Base-by-base conservation (phyloP, 2,797 vertebrate species). In the Ptychobarbus kaznakovi region DNA sequence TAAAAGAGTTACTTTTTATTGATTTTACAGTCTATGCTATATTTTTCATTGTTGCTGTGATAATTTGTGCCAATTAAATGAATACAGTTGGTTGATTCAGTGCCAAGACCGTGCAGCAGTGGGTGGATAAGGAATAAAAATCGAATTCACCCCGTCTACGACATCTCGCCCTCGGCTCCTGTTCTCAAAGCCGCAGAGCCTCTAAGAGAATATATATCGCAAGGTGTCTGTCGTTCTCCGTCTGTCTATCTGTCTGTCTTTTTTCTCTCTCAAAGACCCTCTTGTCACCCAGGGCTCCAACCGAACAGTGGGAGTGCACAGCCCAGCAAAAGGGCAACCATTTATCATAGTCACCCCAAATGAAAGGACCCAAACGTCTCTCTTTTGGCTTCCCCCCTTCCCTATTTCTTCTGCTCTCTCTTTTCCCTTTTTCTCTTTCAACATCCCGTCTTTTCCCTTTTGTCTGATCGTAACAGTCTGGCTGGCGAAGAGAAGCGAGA, bases 291-390 rank as follows among this genome's bases (percentile, higher is more conserved):
- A 92, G 93, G 95, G 94, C 94, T 96, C 95, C 94, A 93, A 95
- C 93, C 94, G 93, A 95, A 92, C 90, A 92, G 93, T 94, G 94
- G 95, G 94, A 95, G 94, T 90, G 89, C 92, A 93, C 89, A 93
- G 93, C 95, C 93, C 94, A 95, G 96, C 96, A 94, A 97, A 96
- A 97, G 95, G 94, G 93, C 96, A 95, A 92, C 94, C 95, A 97
- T 98, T 98, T 98, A 97, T 98, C 97, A 97, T 96, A 96, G 95
- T 96, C 95, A 89, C 91, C 92, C 92, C 94, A 95, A 97, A 97
- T 97, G 96, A 98, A 98, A 98, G 96, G 96, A 96, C 95, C 96
- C 96, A 97, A 97, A 99, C 95, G 96, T 96, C 92, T 91, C 91
- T 92, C 90, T 86, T 83, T 80, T 81, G 65, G 65, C 51, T 87